Evolutionary conservation across 2,113 vertebrate species (phyloP).

Genomic region (Deroptyus accipitrinus): DNA sequence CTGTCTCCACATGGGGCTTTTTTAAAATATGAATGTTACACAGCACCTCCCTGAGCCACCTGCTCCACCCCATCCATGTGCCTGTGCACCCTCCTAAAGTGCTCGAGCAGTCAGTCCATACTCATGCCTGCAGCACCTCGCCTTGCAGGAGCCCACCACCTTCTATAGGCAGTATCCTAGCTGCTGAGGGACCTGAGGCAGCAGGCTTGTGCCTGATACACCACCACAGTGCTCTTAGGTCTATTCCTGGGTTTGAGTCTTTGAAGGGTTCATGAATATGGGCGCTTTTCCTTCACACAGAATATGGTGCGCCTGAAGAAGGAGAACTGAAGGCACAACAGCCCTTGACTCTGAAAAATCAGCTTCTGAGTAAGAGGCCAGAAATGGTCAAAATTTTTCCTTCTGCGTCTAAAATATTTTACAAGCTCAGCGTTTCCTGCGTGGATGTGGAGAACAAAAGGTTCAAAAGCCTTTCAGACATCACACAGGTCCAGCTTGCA

Average conservation of each 20-base stretch:
- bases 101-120: not conserved
- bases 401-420: not conserved
- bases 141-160: accelerated
- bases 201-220: not conserved
- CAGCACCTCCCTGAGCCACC: not conserved
- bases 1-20: not conserved
- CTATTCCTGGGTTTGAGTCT: not conserved
- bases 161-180: accelerated
- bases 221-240: no score
- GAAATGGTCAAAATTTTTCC: not conserved
- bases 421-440: not conserved
- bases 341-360: constrained; percentile 85
- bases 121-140: accelerated
- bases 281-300: constrained; percentile 68
- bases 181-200: not conserved
- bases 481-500: not conserved
- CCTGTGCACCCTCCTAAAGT: not conserved
- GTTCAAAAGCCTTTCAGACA: not conserved
- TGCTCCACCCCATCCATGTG: not conserved
- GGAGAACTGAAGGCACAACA: constrained; percentile 80
- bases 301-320: constrained; percentile 89
- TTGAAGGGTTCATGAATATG: not conserved
- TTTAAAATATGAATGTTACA: not conserved
- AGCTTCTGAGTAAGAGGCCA: constrained; percentile 88
- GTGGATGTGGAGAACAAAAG: not conserved